Evolutionary conservation across 2,113 vertebrate species (phyloP).

Genomic region (Thunnus thynnus): DNA sequence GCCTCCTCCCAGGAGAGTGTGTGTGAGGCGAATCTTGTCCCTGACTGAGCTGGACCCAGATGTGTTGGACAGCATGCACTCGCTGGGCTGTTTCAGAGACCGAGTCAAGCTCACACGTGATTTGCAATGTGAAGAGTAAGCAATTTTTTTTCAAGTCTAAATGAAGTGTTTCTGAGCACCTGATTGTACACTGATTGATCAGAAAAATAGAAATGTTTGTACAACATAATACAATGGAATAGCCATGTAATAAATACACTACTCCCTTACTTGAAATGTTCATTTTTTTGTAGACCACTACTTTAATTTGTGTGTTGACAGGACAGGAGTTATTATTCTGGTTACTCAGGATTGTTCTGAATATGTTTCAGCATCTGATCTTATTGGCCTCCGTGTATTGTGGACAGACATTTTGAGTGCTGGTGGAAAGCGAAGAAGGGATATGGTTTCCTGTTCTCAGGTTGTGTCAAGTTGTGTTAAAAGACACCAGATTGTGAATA

Average conservation of each 20-base stretch:
- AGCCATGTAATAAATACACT: too few species aligned
- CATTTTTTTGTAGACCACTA: too few species aligned
- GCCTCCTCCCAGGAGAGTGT: slow-evolving; percentile 89
- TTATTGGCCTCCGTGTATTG: slow-evolving; percentile 1
- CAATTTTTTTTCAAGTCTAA: background rate
- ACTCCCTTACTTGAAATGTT: background rate
- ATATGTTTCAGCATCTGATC: background rate
- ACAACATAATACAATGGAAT: background rate
- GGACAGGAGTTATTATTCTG: background rate
- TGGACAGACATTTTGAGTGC: slow-evolving; percentile 24
- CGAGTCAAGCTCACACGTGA: slow-evolving; percentile 90
- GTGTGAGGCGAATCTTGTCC: slow-evolving; percentile 87
- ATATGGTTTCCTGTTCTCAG: slow-evolving; percentile 12
- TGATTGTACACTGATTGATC: background rate
- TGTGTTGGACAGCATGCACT: slow-evolving; percentile 94
- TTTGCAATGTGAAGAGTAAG: slow-evolving; percentile 92
- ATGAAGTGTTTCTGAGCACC: background rate
- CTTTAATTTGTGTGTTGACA: too few species aligned
- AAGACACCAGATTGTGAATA: background rate
- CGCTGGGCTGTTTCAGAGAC: slow-evolving; percentile 93
- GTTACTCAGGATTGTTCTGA: background rate
- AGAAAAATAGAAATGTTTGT: background rate
- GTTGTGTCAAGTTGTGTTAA: slow-evolving; percentile 3
- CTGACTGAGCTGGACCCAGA: slow-evolving; percentile 93
- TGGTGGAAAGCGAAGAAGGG: background rate